Evolutionary conservation across 1,140 invertebrate species (phyloP).

Genomic region (Pinna nobilis): DNA sequence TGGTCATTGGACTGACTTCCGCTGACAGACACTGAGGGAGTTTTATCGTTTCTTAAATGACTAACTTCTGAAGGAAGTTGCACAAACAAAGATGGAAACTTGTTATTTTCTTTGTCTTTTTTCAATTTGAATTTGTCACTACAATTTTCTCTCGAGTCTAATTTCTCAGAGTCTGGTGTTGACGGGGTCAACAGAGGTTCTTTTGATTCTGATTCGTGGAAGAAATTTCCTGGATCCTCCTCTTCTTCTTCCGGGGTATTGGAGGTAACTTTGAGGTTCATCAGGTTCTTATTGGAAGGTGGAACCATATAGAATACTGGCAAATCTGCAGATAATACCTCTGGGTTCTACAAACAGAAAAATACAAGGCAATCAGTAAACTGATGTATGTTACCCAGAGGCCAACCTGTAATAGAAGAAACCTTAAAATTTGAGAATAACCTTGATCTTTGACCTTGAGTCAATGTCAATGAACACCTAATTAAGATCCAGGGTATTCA

Average conservation of each 20-base stretch:
- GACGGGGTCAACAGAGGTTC: neutral
- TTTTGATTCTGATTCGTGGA: neutral
- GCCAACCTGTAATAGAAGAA: neutral
- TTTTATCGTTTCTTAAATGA: neutral
- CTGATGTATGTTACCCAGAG: neutral
- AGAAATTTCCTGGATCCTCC: neutral
- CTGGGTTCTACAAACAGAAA: neutral
- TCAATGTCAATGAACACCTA: too few relatives aligned
- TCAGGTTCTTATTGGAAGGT: neutral
- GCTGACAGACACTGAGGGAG: too few relatives aligned
- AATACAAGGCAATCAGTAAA: neutral
- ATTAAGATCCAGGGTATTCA: too few relatives aligned
- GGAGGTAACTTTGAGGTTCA: neutral
- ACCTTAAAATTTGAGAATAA: neutral
- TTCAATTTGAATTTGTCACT: too few relatives aligned
- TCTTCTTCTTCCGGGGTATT: too few relatives aligned
- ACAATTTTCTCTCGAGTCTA: too few relatives aligned
- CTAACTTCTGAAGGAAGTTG: neutral
- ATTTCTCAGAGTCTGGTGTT: conserved; percentile 1
- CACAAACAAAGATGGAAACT: conserved; percentile 1
- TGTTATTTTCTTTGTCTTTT: conserved; percentile 2
- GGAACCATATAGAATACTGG: conserved; percentile 8
- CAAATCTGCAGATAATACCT: conserved; percentile 3
- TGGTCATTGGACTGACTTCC: too few relatives aligned
- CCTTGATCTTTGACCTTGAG: neutral